Evolutionary conservation across 2,797 vertebrate genomes (phyloP), one percentile per base, ranked within the genome.

Genomic region (Coilia nasus): DNA sequence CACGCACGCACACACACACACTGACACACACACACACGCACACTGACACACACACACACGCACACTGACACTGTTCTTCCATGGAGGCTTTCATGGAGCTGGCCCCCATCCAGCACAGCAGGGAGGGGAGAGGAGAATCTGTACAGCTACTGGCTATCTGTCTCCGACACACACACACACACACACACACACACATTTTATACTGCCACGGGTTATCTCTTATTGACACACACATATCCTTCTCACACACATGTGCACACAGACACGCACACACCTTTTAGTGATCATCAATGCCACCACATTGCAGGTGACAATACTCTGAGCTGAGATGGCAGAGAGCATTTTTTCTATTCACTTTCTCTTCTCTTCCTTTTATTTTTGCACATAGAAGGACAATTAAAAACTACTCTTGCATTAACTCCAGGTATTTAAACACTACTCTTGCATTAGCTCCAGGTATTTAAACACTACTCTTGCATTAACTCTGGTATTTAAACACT

Each of bases 21-120:
- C 64, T 83, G 87, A 90, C 88, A 88, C 82, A n/a, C n/a, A n/a
- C n/a, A n/a, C n/a, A n/a, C 84, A 88, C 87, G 28, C 3, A 71
- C 28, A 71, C 64, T 83, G 87, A 90, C 88, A 88, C 82, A n/a
- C n/a, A n/a, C n/a, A 82, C 85, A 89, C 84, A 88, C 87, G 28
- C 3, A 71, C 28, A 71, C 64, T 83, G 87, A 90, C 88, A 88
- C 82, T 46, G 92, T 94, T 95, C 87, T 95, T 95, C 90, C 93
- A 93, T 93, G 92, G 89, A 88, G 88, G 89, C 89, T 91, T 94
- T 85, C 86, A 88, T 92, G 88, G 82, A 85, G 56, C 56, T 54
- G 81, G 83, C 82, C 35, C 57, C 10, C 47, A 67, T 82, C 54
- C 85, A 83, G 87, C 86, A 59, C 83, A 80, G 47, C 86, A 85